Evolutionary conservation across 2,888 invertebrate species (phyloP).

Genomic region (Drosophila picticornis): DNA sequence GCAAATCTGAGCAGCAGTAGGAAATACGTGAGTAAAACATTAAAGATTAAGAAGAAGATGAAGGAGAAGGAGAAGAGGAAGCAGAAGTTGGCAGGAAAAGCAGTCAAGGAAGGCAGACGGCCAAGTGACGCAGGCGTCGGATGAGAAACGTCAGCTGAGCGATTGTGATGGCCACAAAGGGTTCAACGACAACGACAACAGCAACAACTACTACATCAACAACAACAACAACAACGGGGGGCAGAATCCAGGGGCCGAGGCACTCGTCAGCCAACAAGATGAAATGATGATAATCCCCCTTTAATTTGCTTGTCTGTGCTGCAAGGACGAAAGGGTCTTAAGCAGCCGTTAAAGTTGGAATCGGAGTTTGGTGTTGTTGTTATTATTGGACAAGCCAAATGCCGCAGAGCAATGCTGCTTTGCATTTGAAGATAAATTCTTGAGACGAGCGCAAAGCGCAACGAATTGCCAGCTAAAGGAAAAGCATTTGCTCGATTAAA

Average conservation of each 20-base stretch:
- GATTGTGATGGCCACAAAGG: constrained; percentile 47
- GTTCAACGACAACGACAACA: constrained; percentile 31
- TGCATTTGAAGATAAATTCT: constrained; percentile 53
- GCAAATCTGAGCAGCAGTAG: constrained; percentile 64
- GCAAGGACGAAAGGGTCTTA: constrained; percentile 60
- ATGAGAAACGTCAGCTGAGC: constrained; percentile 81
- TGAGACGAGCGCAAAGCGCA: constrained; percentile 29
- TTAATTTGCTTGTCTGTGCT: constrained; percentile 68
- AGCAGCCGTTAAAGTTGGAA: constrained; percentile 18
- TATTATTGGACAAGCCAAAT: constrained; percentile 28
- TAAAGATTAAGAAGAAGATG: constrained; percentile 6
- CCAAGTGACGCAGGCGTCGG: constrained; percentile 57
- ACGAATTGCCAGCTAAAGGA: constrained; percentile 45
- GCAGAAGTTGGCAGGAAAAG: constrained; percentile 18
- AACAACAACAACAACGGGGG: neutral
- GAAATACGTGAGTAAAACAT: constrained; percentile 19
- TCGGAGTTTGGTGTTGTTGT: constrained; percentile 20
- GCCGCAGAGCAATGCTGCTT: constrained; percentile 39
- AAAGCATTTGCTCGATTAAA: constrained; percentile 60
- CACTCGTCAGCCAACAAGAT: constrained; percentile 47
- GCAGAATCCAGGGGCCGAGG: constrained; percentile 3
- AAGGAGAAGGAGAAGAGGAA: neutral
- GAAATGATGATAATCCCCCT: constrained; percentile 73
- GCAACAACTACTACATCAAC: neutral
- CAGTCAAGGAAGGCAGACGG: constrained; percentile 30